Conservation (phyloP, 2,797 vertebrate genomes). For the Anas bahamensis region DNA sequence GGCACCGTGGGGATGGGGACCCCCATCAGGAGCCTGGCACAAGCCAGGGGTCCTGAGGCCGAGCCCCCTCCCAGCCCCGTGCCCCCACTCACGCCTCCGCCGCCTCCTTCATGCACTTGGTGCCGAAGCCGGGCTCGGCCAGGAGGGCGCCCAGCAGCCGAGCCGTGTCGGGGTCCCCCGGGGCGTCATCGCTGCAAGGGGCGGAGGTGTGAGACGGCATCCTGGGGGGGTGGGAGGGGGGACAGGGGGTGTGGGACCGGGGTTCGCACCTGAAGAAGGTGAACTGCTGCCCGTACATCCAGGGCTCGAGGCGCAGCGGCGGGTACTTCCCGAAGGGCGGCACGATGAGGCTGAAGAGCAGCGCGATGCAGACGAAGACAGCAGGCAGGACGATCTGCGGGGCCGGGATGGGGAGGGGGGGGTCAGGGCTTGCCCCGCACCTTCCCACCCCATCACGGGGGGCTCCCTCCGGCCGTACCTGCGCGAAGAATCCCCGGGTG, state of each 20-base stretch:
- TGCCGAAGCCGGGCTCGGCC: conserved; percentile 84
- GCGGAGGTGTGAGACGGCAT: not conserved
- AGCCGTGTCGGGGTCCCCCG: conserved; percentile 62
- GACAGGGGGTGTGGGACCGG: rapidly evolving
- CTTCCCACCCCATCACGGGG: not conserved
- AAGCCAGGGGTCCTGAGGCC: not conserved
- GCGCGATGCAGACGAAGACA: conserved; percentile 88
- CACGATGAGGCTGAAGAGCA: conserved; percentile 88
- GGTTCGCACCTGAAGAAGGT: conserved; percentile 89
- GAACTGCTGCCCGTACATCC: conserved; percentile 89
- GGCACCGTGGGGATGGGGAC: rapidly evolving
- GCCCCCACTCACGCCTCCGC: conserved; percentile 31
- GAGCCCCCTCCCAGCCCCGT: not conserved
- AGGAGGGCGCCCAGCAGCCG: conserved; percentile 83
- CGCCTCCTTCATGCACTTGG: conserved; percentile 70
- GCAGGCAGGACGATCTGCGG: conserved; percentile 89
- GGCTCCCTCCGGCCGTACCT: conserved; percentile 49
- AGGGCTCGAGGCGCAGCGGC: conserved; percentile 83
- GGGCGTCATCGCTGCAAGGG: conserved; percentile 83
- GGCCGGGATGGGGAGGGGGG: rapidly evolving
- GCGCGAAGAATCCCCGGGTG: conserved; percentile 86
- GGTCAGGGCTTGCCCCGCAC: rapidly evolving
- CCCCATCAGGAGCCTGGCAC: not conserved
- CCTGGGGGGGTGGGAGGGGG: rapidly evolving
- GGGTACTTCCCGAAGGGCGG: conserved; percentile 89